A percentile compares a stretch with the other conserved stretches of the same genome.
Conservation (phyloP, 2,797 vertebrate genomes). For the Champsocephalus esox region DNA sequence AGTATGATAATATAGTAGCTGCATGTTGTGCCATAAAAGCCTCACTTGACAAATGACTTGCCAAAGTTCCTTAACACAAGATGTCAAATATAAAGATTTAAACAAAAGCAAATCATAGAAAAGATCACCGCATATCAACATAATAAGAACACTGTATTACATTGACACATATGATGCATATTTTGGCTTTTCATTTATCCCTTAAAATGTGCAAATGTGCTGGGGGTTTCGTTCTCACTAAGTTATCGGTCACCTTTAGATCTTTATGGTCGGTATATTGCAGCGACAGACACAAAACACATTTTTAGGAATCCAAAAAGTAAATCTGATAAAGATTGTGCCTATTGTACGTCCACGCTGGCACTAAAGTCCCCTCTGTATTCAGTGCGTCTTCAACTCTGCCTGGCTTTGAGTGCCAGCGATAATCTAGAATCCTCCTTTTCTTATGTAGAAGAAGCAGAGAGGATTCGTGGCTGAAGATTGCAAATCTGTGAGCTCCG, state of each 20-base stretch:
- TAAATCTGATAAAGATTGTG: conserved; percentile 75
- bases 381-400: conserved; percentile 77
- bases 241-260: conserved; percentile 8
- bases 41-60: neutral
- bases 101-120: neutral
- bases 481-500: conserved; percentile 77
- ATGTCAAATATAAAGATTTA: neutral
- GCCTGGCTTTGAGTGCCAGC: conserved; percentile 75
- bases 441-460: conserved; percentile 81
- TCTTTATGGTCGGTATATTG: conserved; percentile 50
- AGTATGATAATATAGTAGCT: neutral
- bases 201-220: neutral
- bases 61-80: neutral
- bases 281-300: conserved; percentile 36
- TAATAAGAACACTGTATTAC: too few species aligned
- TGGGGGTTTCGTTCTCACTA: neutral
- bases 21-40: neutral
- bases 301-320: conserved; percentile 38
- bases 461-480: conserved; percentile 73
- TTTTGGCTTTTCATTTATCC: neutral
- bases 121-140: neutral
- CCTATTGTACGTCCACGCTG: conserved; percentile 68
- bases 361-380: conserved; percentile 72
- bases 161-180: neutral
- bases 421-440: conserved; percentile 85